Base-by-base conservation (phyloP, 2,888 invertebrate genomes). In the Eupithecia tripunctaria region DNA sequence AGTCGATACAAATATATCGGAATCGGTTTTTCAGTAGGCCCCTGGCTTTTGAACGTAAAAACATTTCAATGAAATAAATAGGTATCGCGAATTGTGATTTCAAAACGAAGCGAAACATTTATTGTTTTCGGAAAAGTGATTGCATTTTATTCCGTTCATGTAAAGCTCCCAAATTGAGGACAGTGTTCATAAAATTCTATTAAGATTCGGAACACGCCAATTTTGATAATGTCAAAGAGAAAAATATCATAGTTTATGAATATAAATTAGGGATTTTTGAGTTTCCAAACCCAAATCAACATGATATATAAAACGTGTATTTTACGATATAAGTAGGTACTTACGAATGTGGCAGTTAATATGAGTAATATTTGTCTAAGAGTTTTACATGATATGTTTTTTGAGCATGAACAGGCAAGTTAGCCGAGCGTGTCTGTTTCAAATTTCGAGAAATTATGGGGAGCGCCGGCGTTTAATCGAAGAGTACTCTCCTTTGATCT, bases 401-500 rank as follows among this genome's bases (percentile, higher is more conserved):
- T 21, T 56, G 25, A 56, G 5, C 56, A 56, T 56, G 56, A 56
- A 25, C 14, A 25, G 25, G 56, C 56, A 77, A 82, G 80, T 82
- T 78, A 82, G 79, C 80, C 73, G 72, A 82, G 82, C 83, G 80
- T 82, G 82, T 79, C 71, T 71, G 69, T 68, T 75, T 81, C 78
- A 81, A 82, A 82, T 84, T 63, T 84, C 81, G 83, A 83, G 82
- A 82, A 85, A 85, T 84, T 85, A 85, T 85, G 81, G 84, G 77
- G 76, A 85, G 80, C 81, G 81, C 76, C 80, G 80, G 80, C 83
- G 83, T 86, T 85, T 86, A 85, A 87, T 86, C 83, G 83, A 85
- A 85, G 86, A 86, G 84, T 85, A 82, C 82, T 84, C 81, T 81
- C 79, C 81, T 86, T 85, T 86, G 86, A 86, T 87, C 84, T 85